Percentiles rank a stretch among this genome's conserved stretches.
phyloP scores from a whole-genome alignment of 2,888 invertebrate genomes.

The Stenichneumon culpator region DNA sequence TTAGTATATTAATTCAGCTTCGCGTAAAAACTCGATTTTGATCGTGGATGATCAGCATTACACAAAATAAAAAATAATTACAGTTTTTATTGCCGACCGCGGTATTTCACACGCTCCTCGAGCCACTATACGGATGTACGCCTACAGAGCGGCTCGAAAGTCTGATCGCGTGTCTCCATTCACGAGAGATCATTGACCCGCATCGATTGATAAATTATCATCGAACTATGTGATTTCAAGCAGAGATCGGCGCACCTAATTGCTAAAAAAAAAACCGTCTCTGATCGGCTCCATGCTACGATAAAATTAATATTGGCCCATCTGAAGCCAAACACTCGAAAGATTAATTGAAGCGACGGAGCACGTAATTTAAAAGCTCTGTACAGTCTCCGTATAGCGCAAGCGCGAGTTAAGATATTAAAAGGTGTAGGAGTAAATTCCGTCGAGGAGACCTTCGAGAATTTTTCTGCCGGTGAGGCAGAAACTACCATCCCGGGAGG shows the following conservation, averaged over 20 bases:
- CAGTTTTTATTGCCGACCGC: too few relatives aligned
- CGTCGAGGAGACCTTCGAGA: conserved; percentile 2
- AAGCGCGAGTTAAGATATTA: neutral
- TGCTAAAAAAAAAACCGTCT: neutral
- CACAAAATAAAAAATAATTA: too few relatives aligned
- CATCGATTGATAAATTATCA: conserved; percentile 20
- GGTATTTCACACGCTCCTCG: too few relatives aligned
- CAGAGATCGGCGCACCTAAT: neutral
- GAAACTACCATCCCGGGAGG: neutral
- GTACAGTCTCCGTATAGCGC: neutral
- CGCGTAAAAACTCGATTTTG: too few relatives aligned
- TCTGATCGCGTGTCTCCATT: conserved; percentile 17
- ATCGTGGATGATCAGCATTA: too few relatives aligned
- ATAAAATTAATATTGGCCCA: neutral
- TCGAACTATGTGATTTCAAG: neutral
- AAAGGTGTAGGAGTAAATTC: neutral
- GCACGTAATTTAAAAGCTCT: too few relatives aligned
- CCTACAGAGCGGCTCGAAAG: neutral
- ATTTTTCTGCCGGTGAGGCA: conserved; percentile 24
- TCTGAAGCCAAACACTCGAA: too few relatives aligned
- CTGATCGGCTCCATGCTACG: neutral
- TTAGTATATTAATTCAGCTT: too few relatives aligned
- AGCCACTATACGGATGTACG: neutral
- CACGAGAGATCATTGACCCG: conserved; percentile 20
- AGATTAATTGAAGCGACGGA: too few relatives aligned